A percentile compares a stretch with the other conserved stretches of the same genome.
phyloP scores from a whole-genome alignment of 2,797 vertebrate species.

The Loriculus beryllinus region DNA sequence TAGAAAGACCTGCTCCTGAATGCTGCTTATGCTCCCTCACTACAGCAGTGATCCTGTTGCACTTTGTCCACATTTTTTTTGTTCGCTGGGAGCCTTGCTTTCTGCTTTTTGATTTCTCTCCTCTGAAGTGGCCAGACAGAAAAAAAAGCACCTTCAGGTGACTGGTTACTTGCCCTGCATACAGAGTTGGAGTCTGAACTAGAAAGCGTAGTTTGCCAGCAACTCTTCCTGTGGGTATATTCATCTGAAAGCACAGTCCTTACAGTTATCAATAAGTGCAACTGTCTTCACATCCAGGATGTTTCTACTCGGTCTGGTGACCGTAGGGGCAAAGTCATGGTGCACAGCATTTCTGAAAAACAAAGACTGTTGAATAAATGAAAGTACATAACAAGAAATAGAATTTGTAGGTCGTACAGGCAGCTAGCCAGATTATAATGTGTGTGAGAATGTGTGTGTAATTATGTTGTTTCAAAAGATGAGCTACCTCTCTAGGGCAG shows the following conservation, averaged over 20 bases:
- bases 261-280: not conserved
- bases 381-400: not conserved
- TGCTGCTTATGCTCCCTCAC: not conserved
- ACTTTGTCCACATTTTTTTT: not conserved
- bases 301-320: not conserved
- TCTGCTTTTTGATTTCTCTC: not conserved
- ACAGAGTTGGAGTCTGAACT: not conserved
- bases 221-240: not conserved
- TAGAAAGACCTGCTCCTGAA: not conserved
- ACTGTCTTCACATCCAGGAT: not conserved
- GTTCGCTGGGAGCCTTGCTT: not conserved
- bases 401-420: not conserved
- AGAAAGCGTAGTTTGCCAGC: not conserved
- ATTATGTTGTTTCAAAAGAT: conserved; percentile 31
- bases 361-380: not conserved
- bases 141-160: not conserved
- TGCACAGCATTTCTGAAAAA: not conserved
- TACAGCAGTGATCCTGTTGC: not conserved
- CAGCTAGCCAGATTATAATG: not conserved
- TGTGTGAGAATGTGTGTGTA: not conserved
- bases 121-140: not conserved
- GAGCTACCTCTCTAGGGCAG: not conserved
- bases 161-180: not conserved
- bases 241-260: not conserved
- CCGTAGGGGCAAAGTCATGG: not conserved